A percentile compares a stretch with the other conserved stretches of the same genome.
Conservation (phyloP, 92 coral and sea anemone genomes). For the Desmophyllum pertusum region DNA sequence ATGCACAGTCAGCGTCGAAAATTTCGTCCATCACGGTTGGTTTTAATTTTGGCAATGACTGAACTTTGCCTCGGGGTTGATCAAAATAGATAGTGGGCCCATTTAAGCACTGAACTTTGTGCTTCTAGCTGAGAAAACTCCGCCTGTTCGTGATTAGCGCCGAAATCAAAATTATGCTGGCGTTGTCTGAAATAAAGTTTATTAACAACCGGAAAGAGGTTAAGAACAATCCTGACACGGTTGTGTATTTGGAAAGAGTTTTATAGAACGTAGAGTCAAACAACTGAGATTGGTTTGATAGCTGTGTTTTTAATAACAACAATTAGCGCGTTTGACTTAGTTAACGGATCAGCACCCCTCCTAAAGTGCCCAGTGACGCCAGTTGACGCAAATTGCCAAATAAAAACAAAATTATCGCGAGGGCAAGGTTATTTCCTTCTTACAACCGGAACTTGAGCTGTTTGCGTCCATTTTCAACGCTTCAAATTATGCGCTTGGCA, state of each 20-base stretch:
- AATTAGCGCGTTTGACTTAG: slow-evolving; percentile 7
- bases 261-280: neutral
- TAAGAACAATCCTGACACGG: neutral
- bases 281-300: neutral
- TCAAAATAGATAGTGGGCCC: slow-evolving; percentile 14
- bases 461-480: neutral
- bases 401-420: slow-evolving; percentile 16
- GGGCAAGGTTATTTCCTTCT: slow-evolving; percentile 23
- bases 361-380: slow-evolving; percentile 11
- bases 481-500: neutral
- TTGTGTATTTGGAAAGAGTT: neutral
- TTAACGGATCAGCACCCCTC: slow-evolving; percentile 13
- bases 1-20: neutral
- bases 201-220: neutral
- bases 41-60: neutral
- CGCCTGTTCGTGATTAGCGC: slow-evolving; percentile 25
- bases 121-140: slow-evolving; percentile 17
- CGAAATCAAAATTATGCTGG: too few species aligned
- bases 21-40: neutral
- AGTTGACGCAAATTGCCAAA: slow-evolving; percentile 24
- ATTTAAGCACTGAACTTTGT: neutral
- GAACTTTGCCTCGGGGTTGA: slow-evolving; percentile 7
- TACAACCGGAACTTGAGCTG: slow-evolving; percentile 2
- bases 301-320: slow-evolving; percentile 23
- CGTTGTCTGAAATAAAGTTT: neutral